Base-by-base conservation (phyloP, 2,797 vertebrate species). In the Champsocephalus esox region DNA sequence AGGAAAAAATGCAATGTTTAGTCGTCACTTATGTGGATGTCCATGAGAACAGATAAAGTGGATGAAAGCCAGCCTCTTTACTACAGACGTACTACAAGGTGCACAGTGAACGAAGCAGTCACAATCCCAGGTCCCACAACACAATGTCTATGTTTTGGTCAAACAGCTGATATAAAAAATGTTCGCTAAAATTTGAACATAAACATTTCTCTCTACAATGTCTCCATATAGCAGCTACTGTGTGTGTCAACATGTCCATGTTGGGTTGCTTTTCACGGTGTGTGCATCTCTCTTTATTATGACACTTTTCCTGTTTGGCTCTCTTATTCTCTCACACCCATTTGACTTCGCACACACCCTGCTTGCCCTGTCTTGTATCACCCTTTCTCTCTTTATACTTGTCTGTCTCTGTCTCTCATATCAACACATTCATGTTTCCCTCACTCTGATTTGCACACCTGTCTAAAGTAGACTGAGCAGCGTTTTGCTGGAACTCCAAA, bases 41-140 rank as follows among this genome's bases (percentile, higher is more conserved):
- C 71, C 67, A 52, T 66, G 43, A 55, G 63, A 72, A 43, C 69
- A 76, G 60, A 46, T 66, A 48, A 51, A 24, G 54, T 52, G 75
- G 52, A 19, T 43, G 4, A 51, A 68, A 69, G 60, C 16, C 60
- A 56, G 50, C n/a, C 28, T 21, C n/a, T 41, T 19, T 54, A 48
- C 10, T 51, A 41, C 48, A 48, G 46, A 34, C 34, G 3, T 34
- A 7, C 34, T 34, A 8, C 24, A 34, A 34, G 34, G 34, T 34
- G 34, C 7, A 34, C 34, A 34, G 24, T 28, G 24, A 28, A 28
- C 24, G 3, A 28, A 28, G 24, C 24, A 28, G 24, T 28, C 24
- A 28, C 24, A 28, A 28, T 28, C 24, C 24, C 24, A 3, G 24
- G 24, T 28, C 24, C 24, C 24, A 28, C 24, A 28, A 28, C 24